Evolutionary conservation across 2,888 invertebrate genomes (phyloP).

Genomic region (Yponomeuta cagnagella): DNA sequence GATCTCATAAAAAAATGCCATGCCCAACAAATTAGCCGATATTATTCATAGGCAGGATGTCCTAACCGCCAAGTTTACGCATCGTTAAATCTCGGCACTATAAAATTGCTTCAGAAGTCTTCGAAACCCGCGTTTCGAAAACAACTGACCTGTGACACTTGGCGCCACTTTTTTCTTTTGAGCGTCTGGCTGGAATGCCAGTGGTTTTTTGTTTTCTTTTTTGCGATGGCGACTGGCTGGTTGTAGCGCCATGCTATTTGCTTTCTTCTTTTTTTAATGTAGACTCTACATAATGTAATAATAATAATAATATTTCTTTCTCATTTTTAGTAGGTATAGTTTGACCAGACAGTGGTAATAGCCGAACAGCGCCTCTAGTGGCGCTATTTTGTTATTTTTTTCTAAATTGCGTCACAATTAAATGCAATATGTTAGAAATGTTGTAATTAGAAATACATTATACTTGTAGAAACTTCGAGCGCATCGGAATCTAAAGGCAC

Average conservation of each 20-base stretch:
- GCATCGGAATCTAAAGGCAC: too few relatives aligned
- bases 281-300: neutral
- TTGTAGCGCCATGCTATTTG: slow-evolving; percentile 7
- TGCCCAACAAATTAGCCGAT: neutral
- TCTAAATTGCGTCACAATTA: too few relatives aligned
- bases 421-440: too few relatives aligned
- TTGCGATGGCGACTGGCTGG: neutral
- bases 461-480: too few relatives aligned
- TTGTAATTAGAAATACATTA: too few relatives aligned
- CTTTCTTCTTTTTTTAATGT: neutral
- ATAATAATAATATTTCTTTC: neutral
- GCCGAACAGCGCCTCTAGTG: too few relatives aligned
- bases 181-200: slow-evolving; percentile 12
- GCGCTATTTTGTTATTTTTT: too few relatives aligned
- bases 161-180: slow-evolving; percentile 47
- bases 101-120: slow-evolving; percentile 31
- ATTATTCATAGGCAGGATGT: slow-evolving; percentile 32
- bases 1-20: neutral
- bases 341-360: too few relatives aligned
- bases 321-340: neutral
- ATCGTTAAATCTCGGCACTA: slow-evolving; percentile 46
- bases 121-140: slow-evolving; percentile 17
- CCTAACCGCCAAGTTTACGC: slow-evolving; percentile 30
- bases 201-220: slow-evolving; percentile 12
- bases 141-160: slow-evolving; percentile 55